Percentiles rank a stretch among this genome's conserved stretches.
Conservation (phyloP, 2,888 invertebrate genomes). For the Leucoma salicis region DNA sequence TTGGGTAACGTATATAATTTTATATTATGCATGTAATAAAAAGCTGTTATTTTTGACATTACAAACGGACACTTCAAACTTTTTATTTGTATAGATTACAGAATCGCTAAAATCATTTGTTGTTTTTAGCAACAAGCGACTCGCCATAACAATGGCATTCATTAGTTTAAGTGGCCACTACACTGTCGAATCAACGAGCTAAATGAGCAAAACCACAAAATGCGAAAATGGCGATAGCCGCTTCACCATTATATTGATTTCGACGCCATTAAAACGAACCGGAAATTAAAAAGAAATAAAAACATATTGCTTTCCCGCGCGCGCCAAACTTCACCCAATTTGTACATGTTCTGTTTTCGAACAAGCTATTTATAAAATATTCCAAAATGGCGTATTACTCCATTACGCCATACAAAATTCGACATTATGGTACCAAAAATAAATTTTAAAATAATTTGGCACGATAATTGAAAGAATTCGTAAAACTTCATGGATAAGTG, state of each 20-base stretch:
- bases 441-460: slow-evolving; percentile 8
- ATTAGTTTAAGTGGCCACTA: slow-evolving; percentile 50
- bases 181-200: slow-evolving; percentile 53
- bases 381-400: slow-evolving; percentile 43
- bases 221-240: slow-evolving; percentile 72
- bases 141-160: too few relatives aligned
- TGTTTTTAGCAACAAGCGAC: too few relatives aligned
- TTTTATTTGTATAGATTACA: too few relatives aligned
- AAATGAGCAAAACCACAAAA: slow-evolving; percentile 79
- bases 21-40: too few relatives aligned
- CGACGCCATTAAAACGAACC: slow-evolving; percentile 80
- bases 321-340: slow-evolving; percentile 76
- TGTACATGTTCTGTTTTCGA: slow-evolving; percentile 74
- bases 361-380: slow-evolving; percentile 49
- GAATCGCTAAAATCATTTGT: too few relatives aligned
- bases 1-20: too few relatives aligned
- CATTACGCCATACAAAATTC: slow-evolving; percentile 21
- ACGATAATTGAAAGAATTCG: slow-evolving; percentile 14
- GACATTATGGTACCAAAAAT: slow-evolving; percentile 21
- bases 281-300: slow-evolving; percentile 82
- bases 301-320: slow-evolving; percentile 80
- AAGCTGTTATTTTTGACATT: too few relatives aligned
- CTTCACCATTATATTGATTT: slow-evolving; percentile 79
- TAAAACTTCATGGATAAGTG: slow-evolving; percentile 43
- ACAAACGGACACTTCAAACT: too few relatives aligned